phyloP scores from a whole-genome alignment of 2,797 vertebrate species.

The Syndactyla subalaris region DNA sequence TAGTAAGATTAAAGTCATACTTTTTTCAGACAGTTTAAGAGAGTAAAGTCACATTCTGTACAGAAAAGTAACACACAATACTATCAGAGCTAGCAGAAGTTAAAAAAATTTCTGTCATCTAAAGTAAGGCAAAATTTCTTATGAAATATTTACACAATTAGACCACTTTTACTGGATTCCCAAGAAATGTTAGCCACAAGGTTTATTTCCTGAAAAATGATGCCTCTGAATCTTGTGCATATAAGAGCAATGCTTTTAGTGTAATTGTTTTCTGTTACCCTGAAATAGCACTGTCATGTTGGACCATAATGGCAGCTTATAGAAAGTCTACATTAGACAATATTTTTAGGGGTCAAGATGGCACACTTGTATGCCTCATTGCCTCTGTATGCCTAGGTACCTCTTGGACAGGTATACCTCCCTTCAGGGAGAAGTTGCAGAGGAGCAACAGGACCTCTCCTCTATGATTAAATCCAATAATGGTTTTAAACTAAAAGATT shows the following conservation, averaged over 20 bases:
- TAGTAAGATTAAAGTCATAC: not conserved
- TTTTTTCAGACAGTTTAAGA: not conserved
- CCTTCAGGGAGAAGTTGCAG: not conserved
- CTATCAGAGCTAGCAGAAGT: not conserved
- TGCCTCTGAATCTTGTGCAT: not conserved
- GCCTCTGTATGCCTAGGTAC: fast-evolving
- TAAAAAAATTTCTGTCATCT: not conserved
- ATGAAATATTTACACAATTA: not conserved
- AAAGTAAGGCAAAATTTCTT: not conserved
- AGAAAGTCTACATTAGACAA: not conserved
- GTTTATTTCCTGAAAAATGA: not conserved
- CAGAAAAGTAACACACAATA: not conserved
- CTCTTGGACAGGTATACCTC: no score
- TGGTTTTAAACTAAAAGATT: not conserved
- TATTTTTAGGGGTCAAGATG: not conserved
- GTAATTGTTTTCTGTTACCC: not conserved
- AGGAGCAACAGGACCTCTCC: not conserved
- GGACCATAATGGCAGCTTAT: not conserved
- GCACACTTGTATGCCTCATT: fast-evolving
- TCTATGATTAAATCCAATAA: not conserved
- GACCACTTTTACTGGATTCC: not conserved
- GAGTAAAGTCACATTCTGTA: not conserved
- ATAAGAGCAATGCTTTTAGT: not conserved
- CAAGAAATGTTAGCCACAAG: not conserved
- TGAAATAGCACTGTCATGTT: not conserved